Base-by-base conservation (phyloP, 2,888 invertebrate species). In the Stenolophus ochropezus region DNA sequence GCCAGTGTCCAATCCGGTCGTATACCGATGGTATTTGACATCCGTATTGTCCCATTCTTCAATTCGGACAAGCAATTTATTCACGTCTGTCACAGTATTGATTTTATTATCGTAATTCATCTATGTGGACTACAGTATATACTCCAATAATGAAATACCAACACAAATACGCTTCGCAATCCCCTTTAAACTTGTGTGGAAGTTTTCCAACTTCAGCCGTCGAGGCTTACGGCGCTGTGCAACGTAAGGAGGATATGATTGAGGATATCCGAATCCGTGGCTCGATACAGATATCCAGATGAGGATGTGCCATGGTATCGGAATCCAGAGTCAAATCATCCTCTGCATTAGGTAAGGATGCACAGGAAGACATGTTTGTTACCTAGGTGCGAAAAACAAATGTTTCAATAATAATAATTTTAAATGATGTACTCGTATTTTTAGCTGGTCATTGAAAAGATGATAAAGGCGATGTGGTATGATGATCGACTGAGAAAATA, bases 81-180 rank as follows among this genome's bases (percentile, higher is more conserved):
- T 61, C 61, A n/a, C 25, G 25, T 61, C 25, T 25, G 61, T 27
- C 61, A 49, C 73, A 73, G 53, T 75, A 75, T 75, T 75, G 74
- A 75, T 75, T 75, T 73, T 51, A 49, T 53, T 75, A 21, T 1
- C 21, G 14, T 75, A 75, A 75, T 27, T 75, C 25, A 53, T 74
- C 23, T 33, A 42, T 21, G 23, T 53, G 14, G 23, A 25, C 49
- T 23, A 75, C 14, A 75, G 33, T 33, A 51, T 51, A 51, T 16
- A 21, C 47, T 21, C 47, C n/a, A 2, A 16, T 69, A 69, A 69
- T 69, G 69, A 47, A 69, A 69, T 20, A 33, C 69, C 69, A 33
- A 51, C 27, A 75, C 74, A 75, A 16, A n/a, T 14, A 25, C 8
- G 11, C n/a, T 2, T 25, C 16, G 6, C 23, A 75, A 75, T 75